These are phyloP conservation scores for Motacilla alba DNA, from an alignment of 2,113 vertebrate species.

Conservation along the genomic window DNA sequence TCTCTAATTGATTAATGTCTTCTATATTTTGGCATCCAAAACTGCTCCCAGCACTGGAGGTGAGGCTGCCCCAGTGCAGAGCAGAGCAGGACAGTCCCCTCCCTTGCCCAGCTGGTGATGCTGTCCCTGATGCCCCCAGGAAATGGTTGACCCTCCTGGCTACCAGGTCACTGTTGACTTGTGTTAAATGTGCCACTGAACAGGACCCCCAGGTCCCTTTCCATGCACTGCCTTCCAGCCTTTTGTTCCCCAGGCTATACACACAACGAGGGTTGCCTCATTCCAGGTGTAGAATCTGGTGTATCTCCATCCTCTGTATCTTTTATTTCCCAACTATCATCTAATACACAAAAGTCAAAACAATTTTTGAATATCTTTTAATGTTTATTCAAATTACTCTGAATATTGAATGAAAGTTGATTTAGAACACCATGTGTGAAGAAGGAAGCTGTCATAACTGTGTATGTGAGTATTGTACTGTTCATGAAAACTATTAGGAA, in stretches of 20 bases:
- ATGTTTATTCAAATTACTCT: neutral
- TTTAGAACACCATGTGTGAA: neutral
- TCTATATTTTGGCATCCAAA: neutral
- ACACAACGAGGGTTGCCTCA: fast-evolving
- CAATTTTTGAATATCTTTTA: neutral
- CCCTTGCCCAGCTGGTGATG: fast-evolving
- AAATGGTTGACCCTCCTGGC: fast-evolving
- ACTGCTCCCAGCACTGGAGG: fast-evolving
- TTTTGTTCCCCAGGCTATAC: neutral
- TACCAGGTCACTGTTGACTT: neutral
- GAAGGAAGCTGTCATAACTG: neutral
- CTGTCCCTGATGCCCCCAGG: neutral
- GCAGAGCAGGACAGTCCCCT: neutral
- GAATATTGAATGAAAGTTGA: neutral
- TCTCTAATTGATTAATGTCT: too few relatives aligned
- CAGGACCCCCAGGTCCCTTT: neutral
- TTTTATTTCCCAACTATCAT: neutral
- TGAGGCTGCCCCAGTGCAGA: neutral
- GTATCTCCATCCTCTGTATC: neutral
- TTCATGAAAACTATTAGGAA: neutral
- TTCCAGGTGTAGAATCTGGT: neutral
- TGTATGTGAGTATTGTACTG: neutral
- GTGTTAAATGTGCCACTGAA: fast-evolving
- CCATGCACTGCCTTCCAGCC: fast-evolving
- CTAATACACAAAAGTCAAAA: neutral